Conservation (phyloP, 2,797 vertebrate genomes). For the Sphenodon punctatus region DNA sequence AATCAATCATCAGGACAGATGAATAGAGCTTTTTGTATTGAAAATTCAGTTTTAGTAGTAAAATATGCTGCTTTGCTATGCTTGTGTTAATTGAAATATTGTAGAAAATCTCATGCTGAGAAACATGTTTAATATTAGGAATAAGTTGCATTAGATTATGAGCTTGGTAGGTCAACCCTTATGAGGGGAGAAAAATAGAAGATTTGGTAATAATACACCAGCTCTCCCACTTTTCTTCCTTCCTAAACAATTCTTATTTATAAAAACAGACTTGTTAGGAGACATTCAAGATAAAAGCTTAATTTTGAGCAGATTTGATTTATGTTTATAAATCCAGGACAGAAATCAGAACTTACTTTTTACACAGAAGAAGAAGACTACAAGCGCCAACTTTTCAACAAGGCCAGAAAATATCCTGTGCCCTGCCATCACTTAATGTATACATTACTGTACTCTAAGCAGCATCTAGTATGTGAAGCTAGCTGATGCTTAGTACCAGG, state of each 20-base stretch:
- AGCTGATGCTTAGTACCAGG: conserved; percentile 20
- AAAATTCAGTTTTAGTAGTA: conserved; percentile 61
- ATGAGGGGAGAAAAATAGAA: conserved; percentile 66
- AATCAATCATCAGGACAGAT: conserved; percentile 41
- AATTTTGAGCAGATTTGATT: conserved; percentile 61
- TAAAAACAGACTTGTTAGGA: conserved; percentile 58
- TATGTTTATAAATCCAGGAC: conserved; percentile 74
- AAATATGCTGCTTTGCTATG: conserved; percentile 38
- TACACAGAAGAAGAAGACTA: conserved; percentile 48
- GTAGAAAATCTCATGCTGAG: conserved; percentile 64
- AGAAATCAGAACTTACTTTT: conserved; percentile 64
- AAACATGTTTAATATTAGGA: conserved; percentile 57
- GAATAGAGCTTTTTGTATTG: conserved; percentile 26
- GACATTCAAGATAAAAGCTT: conserved; percentile 60
- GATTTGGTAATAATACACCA: conserved; percentile 59
- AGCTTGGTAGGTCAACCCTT: conserved; percentile 51
- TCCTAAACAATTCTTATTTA: too few species aligned
- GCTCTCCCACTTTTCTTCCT: conserved; percentile 46
- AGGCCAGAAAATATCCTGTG: conserved; percentile 67
- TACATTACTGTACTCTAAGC: conserved; percentile 25
- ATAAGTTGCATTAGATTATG: conserved; percentile 59
- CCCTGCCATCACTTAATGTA: conserved; percentile 50
- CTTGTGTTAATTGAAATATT: conserved; percentile 59
- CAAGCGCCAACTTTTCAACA: conserved; percentile 81
- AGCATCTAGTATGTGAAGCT: conserved; percentile 29